Base-by-base conservation (phyloP, 1,140 invertebrate species). In the Rhagoletis pomonella region DNA sequence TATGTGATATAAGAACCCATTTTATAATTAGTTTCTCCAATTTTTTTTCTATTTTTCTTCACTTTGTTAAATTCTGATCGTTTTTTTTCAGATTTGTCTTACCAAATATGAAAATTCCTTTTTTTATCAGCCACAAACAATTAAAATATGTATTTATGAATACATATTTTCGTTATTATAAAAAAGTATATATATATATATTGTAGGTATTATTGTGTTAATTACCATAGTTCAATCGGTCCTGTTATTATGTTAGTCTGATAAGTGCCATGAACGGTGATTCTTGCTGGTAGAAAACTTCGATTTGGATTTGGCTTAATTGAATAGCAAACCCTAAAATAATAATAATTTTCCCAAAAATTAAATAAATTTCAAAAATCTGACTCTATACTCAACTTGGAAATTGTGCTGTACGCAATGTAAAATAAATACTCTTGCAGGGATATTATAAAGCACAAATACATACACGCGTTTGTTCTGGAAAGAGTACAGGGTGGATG, bases 281-380 rank as follows among this genome's bases (percentile, higher is more conserved):
- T 92, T 88, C 90, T 91, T 89, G 91, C 91, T 90, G 91, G 91
- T 91, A 92, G 91, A 89, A 91, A 92, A 91, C 90, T 92, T 91
- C 90, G 91, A 91, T 92, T 92, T 91, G 91, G 91, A 92, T 92
- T 91, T 92, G 91, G 91, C 90, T 92, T 92, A 89, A 92, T 90
- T 88, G 91, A 91, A 90, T 92, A 92, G 90, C 91, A 92, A 91
- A 92, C 91, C 91, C 91, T 92, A 92, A 88, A 92, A 91, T 17
- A 77, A 69, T 64, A 84, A 84, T 3, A 81, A 81, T 81, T 81
- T 81, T 55, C 73, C 73, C 73, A 81, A 55, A 29, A 81, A 81
- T 81, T 55, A 65, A 86, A 42, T 58, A 14, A 59, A 4, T 62
- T 86, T 60, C 55, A 42, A 62, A 42, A 10, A n/a, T 19, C 47